These are phyloP conservation scores for Paramormyrops kingsleyae DNA, from an alignment of 2,113 vertebrate species.

Conservation along the genomic window DNA sequence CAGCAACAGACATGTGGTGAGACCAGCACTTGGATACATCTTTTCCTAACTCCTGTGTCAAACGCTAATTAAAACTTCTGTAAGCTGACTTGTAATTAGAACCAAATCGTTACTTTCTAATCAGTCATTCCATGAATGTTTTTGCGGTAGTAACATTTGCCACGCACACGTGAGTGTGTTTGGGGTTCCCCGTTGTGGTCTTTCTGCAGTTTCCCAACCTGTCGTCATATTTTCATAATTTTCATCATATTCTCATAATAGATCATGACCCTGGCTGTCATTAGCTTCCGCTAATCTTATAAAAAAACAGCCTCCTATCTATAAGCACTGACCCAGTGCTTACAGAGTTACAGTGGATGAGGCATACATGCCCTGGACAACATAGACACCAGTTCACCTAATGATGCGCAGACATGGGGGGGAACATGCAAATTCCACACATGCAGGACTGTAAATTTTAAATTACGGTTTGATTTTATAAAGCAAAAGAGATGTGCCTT, in stretches of 20 bases:
- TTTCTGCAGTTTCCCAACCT: neutral
- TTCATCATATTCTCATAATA: neutral
- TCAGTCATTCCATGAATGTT: neutral
- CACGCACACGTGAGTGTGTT: neutral
- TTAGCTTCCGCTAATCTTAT: too few species aligned
- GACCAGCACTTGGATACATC: constrained; percentile 19
- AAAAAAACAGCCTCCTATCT: too few species aligned
- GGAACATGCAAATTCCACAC: neutral
- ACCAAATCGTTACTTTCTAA: neutral
- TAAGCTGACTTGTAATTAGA: neutral
- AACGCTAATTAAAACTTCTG: neutral
- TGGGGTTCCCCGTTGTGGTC: neutral
- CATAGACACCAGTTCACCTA: neutral
- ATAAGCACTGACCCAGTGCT: neutral
- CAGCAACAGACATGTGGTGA: constrained; percentile 70
- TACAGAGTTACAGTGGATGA: neutral
- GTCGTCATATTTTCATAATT: neutral
- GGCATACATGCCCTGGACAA: neutral
- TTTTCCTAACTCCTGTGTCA: constrained; percentile 2
- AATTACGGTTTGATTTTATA: neutral
- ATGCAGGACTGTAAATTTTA: neutral
- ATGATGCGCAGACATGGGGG: neutral
- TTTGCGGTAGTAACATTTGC: neutral
- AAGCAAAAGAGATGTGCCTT: neutral
- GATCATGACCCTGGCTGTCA: neutral